Evolutionary conservation across 2,113 vertebrate species (phyloP).

Genomic region (Indicator indicator): DNA sequence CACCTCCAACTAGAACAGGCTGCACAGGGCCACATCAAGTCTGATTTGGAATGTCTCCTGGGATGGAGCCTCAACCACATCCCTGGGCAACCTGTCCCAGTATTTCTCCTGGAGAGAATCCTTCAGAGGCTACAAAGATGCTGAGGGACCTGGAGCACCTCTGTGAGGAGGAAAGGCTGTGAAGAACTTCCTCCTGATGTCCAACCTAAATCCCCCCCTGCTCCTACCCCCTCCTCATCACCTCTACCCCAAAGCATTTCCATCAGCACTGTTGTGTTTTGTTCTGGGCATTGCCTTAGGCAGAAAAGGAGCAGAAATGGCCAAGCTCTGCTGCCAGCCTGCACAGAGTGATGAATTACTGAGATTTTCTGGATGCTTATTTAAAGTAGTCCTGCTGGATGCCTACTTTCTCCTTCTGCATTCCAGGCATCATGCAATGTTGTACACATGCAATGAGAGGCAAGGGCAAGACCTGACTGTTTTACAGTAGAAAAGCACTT

Average conservation of each 20-base stretch:
- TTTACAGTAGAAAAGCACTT: conserved; percentile 39
- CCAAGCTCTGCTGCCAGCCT: background rate
- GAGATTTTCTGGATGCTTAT: background rate
- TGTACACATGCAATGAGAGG: background rate
- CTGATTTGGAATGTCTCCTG: too few relatives aligned
- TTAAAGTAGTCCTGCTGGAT: background rate
- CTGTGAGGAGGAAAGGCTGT: too few relatives aligned
- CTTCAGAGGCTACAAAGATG: too few relatives aligned
- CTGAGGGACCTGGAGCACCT: too few relatives aligned
- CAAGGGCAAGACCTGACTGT: conserved; percentile 36
- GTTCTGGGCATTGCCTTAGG: background rate
- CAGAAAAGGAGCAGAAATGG: background rate
- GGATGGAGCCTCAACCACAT: too few relatives aligned
- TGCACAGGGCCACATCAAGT: too few relatives aligned
- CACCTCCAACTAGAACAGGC: too few relatives aligned
- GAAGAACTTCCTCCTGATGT: too few relatives aligned
- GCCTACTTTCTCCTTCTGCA: background rate
- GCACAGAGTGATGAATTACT: background rate
- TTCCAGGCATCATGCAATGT: background rate
- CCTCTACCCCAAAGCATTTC: background rate
- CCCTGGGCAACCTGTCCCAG: too few relatives aligned
- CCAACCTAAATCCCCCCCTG: too few relatives aligned
- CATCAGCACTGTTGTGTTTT: background rate
- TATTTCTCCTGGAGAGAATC: too few relatives aligned
- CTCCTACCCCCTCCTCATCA: too few relatives aligned